Conservation (phyloP, 2,113 vertebrate genomes). For the Nesogale talazaci region DNA sequence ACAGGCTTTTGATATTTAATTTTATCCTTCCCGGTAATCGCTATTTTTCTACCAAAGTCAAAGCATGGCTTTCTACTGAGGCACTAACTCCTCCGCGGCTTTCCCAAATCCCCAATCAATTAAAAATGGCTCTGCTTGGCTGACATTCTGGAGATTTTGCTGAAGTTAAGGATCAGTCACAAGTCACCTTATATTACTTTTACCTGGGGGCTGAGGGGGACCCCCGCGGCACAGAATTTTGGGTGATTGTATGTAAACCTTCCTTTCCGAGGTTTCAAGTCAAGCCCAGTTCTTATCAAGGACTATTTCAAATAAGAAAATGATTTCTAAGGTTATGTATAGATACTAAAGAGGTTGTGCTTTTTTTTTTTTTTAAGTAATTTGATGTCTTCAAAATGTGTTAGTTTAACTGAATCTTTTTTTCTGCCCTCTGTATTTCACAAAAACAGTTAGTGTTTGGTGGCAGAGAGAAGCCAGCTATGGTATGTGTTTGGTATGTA, state of each 20-base stretch:
- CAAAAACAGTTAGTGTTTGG: conserved; percentile 23
- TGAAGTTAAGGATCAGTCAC: conserved; percentile 59
- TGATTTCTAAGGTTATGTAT: conserved; percentile 34
- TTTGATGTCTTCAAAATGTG: neutral
- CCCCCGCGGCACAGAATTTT: neutral
- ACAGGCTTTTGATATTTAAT: conserved; percentile 35
- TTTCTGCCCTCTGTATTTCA: conserved; percentile 7
- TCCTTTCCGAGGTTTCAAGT: conserved; percentile 43
- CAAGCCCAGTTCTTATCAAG: conserved; percentile 42
- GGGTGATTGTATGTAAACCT: conserved; percentile 36
- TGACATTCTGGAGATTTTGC: conserved; percentile 49
- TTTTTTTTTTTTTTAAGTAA: conserved; percentile 61
- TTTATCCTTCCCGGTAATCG: conserved; percentile 29
- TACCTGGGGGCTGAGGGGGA: conserved; percentile 1
- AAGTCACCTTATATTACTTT: conserved; percentile 46
- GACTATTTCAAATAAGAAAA: conserved; percentile 37
- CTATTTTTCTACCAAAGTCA: conserved; percentile 44
- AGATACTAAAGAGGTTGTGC: conserved; percentile 53
- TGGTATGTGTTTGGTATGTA: conserved; percentile 70
- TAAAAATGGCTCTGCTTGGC: conserved; percentile 71
- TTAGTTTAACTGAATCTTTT: conserved; percentile 48
- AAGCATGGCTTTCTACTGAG: neutral
- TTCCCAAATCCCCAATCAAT: conserved; percentile 73
- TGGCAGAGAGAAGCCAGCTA: conserved; percentile 62
- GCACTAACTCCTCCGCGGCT: conserved; percentile 31